Evolutionary conservation across 2,888 invertebrate species (phyloP).

Genomic region (Idaea straminata): DNA sequence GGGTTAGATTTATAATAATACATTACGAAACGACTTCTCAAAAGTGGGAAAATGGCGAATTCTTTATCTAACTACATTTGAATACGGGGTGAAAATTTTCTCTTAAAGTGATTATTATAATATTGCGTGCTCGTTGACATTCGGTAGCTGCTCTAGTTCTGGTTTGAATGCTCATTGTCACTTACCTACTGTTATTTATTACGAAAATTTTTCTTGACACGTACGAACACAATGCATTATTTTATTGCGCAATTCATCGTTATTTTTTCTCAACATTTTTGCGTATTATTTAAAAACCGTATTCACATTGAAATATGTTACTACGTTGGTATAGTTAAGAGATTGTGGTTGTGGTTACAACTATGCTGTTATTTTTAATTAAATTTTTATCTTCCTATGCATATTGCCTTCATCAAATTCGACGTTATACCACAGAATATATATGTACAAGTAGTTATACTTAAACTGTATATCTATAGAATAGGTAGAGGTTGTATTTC

Average conservation of each 20-base stretch:
- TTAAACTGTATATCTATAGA: too few relatives aligned
- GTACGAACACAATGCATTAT: constrained; percentile 10
- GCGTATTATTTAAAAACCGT: constrained; percentile 12
- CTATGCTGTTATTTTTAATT: too few relatives aligned
- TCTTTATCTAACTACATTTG: background rate
- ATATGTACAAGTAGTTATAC: too few relatives aligned
- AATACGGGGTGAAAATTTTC: constrained; percentile 8
- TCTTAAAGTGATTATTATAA: constrained; percentile 29
- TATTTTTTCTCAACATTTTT: constrained; percentile 5
- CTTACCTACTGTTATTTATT: constrained; percentile 14
- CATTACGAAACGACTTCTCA: too few relatives aligned
- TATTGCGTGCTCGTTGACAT: constrained; percentile 17
- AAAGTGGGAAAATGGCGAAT: too few relatives aligned
- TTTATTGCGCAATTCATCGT: constrained; percentile 14
- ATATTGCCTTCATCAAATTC: too few relatives aligned
- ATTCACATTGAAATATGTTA: background rate
- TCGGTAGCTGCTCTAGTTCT: constrained; percentile 17
- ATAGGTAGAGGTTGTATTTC: constrained; percentile 34
- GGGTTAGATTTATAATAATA: too few relatives aligned
- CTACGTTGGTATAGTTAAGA: background rate
- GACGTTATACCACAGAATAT: too few relatives aligned
- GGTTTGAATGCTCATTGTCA: constrained; percentile 15
- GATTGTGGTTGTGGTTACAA: too few relatives aligned
- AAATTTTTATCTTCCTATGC: too few relatives aligned
- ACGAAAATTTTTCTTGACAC: constrained; percentile 13